phyloP scores from a whole-genome alignment of 2,797 vertebrate species.

The Mus spretus region DNA sequence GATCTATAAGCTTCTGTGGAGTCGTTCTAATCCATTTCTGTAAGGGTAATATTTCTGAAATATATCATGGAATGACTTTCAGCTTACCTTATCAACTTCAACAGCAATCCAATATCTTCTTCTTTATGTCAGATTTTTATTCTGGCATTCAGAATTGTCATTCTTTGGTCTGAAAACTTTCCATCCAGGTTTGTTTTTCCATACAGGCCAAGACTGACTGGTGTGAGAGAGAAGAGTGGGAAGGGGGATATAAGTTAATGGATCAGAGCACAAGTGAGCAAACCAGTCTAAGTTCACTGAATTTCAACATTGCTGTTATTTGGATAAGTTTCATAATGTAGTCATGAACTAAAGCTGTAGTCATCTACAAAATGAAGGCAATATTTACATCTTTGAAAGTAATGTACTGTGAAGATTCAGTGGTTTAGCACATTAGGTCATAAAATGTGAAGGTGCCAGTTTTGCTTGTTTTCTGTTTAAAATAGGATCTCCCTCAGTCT shows the following conservation, averaged over 20 bases:
- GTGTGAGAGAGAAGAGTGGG: neutral
- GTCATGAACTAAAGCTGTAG: neutral
- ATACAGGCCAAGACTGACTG: slow-evolving; percentile 38
- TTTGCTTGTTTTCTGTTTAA: neutral
- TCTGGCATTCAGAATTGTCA: slow-evolving; percentile 23
- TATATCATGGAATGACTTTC: slow-evolving; percentile 30
- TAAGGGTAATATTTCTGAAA: slow-evolving; percentile 49
- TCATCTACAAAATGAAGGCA: slow-evolving; percentile 47
- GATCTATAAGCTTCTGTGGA: slow-evolving; percentile 31
- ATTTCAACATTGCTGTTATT: slow-evolving; percentile 32
- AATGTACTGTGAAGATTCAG: slow-evolving; percentile 47
- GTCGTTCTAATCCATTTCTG: neutral
- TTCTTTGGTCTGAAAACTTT: slow-evolving; percentile 52
- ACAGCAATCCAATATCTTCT: neutral
- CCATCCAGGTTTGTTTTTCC: slow-evolving; percentile 55
- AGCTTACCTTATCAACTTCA: slow-evolving; percentile 57
- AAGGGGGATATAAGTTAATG: neutral
- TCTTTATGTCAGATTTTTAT: slow-evolving; percentile 64
- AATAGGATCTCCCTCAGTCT: neutral
- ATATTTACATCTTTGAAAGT: slow-evolving; percentile 58
- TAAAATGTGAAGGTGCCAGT: neutral
- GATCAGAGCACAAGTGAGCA: neutral
- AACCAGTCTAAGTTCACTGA: slow-evolving; percentile 13
- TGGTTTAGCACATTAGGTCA: neutral
- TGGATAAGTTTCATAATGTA: slow-evolving; percentile 35